phyloP scores from a whole-genome alignment of 2,888 invertebrate genomes.

The Nomada flava region DNA sequence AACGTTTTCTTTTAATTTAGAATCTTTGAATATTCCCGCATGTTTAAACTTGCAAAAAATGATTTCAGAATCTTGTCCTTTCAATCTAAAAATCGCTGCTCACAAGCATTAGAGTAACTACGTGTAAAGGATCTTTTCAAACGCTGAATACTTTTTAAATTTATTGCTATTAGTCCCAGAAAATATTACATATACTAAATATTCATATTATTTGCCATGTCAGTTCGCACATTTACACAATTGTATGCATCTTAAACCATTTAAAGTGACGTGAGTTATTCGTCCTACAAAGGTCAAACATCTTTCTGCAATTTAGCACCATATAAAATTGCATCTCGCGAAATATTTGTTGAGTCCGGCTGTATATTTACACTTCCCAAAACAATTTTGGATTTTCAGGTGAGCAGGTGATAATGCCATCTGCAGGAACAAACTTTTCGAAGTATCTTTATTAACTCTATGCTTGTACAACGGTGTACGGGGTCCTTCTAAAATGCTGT shows the following conservation, averaged over 20 bases:
- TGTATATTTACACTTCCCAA: constrained; percentile 1
- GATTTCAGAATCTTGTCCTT: not conserved
- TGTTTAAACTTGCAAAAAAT: not conserved
- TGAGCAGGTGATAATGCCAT: constrained; percentile 28
- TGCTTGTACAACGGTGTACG: constrained; percentile 22
- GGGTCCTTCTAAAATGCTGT: constrained; percentile 54
- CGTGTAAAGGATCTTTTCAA: not conserved
- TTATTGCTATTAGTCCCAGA: not conserved
- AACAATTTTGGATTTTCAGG: constrained; percentile 1
- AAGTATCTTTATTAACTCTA: constrained; percentile 19
- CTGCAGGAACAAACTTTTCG: constrained; percentile 8
- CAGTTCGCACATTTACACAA: not conserved
- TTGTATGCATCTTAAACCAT: not conserved
- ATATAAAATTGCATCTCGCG: not conserved
- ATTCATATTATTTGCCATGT: not conserved
- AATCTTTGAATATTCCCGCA: not conserved
- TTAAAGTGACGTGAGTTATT: not conserved
- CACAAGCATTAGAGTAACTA: not conserved
- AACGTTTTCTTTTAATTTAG: not conserved
- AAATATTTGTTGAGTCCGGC: too few relatives aligned
- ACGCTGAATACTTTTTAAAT: not conserved
- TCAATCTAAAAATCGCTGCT: not conserved
- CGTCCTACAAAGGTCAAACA: not conserved
- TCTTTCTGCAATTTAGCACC: not conserved
- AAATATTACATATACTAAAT: not conserved